Percentiles rank a stretch among this genome's conserved stretches.
These are phyloP conservation scores for Pegoplata infirma DNA, from an alignment of 2,888 invertebrate species.

Conservation along the genomic window DNA sequence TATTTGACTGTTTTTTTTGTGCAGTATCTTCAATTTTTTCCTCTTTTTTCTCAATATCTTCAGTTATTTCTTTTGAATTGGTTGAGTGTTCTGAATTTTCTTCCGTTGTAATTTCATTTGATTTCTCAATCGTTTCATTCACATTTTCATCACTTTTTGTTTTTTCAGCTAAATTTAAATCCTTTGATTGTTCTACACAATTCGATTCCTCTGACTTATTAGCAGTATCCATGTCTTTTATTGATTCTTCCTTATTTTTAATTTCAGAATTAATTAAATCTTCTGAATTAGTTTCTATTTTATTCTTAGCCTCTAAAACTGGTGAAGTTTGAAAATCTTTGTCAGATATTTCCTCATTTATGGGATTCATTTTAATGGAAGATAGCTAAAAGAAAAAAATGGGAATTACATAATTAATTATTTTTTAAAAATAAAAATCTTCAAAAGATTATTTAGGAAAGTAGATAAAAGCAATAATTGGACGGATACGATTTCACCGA, in stretches of 20 bases:
- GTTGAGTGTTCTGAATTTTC: background rate
- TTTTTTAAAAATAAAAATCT: too few relatives aligned
- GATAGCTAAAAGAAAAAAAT: background rate
- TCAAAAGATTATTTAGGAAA: too few relatives aligned
- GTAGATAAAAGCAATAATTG: too few relatives aligned
- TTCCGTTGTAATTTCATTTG: background rate
- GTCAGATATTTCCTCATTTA: constrained; percentile 23
- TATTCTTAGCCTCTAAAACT: background rate
- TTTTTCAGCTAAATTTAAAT: background rate
- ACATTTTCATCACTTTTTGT: background rate
- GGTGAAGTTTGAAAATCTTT: background rate
- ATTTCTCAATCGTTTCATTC: background rate
- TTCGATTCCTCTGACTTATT: background rate
- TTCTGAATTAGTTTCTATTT: background rate
- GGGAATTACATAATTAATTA: too few relatives aligned
- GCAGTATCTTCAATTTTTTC: too few relatives aligned
- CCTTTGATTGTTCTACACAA: background rate
- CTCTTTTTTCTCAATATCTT: background rate
- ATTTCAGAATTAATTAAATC: background rate
- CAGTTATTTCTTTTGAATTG: background rate
- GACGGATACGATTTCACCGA: too few relatives aligned
- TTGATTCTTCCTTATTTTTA: background rate
- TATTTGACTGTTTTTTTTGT: too few relatives aligned
- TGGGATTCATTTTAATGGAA: constrained; percentile 40
- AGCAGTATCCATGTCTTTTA: background rate